phyloP scores from a whole-genome alignment of 2,797 vertebrate genomes.

The Myotis findleyi region DNA sequence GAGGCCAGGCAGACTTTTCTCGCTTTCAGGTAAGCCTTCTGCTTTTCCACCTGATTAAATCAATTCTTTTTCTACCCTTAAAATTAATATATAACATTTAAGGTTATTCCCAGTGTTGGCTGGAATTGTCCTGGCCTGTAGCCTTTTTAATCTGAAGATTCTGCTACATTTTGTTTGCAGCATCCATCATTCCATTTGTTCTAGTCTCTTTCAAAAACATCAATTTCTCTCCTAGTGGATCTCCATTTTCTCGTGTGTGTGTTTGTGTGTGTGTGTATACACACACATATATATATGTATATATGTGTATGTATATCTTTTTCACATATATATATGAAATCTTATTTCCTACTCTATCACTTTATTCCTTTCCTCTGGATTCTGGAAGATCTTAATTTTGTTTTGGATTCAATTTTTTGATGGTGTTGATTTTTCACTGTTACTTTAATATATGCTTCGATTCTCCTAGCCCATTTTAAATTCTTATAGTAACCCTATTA shows the following conservation, averaged over 20 bases:
- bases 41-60: slow-evolving; percentile 17
- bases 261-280: too few relatives aligned
- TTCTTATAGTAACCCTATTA: background rate
- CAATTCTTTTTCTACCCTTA: background rate
- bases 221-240: background rate
- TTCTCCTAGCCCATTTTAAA: background rate
- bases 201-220: background rate
- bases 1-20: background rate
- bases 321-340: background rate
- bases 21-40: background rate
- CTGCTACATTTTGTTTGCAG: background rate
- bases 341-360: background rate
- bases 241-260: background rate
- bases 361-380: background rate
- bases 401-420: background rate
- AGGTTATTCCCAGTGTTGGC: background rate
- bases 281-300: too few relatives aligned
- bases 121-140: background rate
- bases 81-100: slow-evolving; percentile 3
- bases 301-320: too few relatives aligned
- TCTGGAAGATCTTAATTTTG: background rate
- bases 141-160: background rate
- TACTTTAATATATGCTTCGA: background rate
- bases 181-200: background rate
- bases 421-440: background rate